Base-by-base conservation (phyloP, 2,888 invertebrate species). In the Epistrophe eligans region DNA sequence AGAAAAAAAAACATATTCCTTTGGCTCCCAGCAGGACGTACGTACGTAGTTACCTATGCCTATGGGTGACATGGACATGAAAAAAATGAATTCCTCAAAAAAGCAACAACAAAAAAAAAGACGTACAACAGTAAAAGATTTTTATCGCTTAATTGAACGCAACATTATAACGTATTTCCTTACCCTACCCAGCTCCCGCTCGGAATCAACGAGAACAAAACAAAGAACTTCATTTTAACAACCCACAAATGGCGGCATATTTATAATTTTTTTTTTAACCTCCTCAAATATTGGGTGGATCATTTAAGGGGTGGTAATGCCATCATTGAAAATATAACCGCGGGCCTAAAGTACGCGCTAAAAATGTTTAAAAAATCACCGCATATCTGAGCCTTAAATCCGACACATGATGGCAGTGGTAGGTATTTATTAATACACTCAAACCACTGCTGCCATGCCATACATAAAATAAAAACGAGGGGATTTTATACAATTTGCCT, bases 81-180 rank as follows among this genome's bases (percentile, higher is more conserved):
- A 48, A 66, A 66, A 72, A 60, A 58, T 40, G 24, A 73, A 67
- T 48, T 58, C 35, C 24, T 17, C 43, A 43, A 19, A 55, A 58
- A 70, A 62, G 45, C 66, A 38, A 38, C 28, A 15, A 35, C 7
- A 55, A 64, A 45, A 24, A 55, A 72, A 77, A 62, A 76, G 71
- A 64, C 70, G 57, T 60, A 76, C 76, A 77, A 50, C 55, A 72
- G 67, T 24, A 70, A 77, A 60, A 76, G 83, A 83, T 87, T 83
- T 24, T 83, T 87, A 87, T 87, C 87, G 71, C 87, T 87, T 87
- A 87, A 87, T 87, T 87, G 87, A 87, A 87, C 79, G 87, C 87
- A 83, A 87, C 79, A 83, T 83, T 79, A 79, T 74, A 77, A 73
- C 81, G 70, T 70, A 64, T 48, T 79, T 62, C 48, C 55, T 52